Evolutionary conservation across 2,113 vertebrate species (phyloP), one percentile per base, ranked within the genome.

Genomic region (Hemibagrus wyckioides): DNA sequence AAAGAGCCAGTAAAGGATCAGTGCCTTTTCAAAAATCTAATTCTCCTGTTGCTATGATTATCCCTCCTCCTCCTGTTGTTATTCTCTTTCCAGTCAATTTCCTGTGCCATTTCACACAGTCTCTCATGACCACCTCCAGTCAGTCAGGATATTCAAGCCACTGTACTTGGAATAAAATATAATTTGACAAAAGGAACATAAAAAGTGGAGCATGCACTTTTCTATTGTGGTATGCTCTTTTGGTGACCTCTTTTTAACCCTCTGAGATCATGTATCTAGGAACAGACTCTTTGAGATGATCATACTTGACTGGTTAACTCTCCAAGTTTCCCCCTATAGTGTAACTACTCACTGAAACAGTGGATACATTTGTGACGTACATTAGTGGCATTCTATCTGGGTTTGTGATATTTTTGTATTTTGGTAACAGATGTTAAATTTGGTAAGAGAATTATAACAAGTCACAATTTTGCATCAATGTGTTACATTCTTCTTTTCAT

Each of bases 201-300:
- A 84, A 56, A 84, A 75, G 52, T 61, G 59, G 30, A 15, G 84
- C 41, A 75, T 77, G n/a, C 73, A 50, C 14, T 36, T 36, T 9
- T 6, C 41, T 84, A 75, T 19, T n/a, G 65, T 15, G 50, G 48
- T 52, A 39, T 59, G 39, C 54, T 76, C 14, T 85, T 85, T 7
- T 15, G 1, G 50, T n/a, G 30, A 7, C 21, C 33, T 44, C 39
- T 54, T 41, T 41, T 57, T n/a, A 30, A 41, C 21, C 11, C 59
- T 79, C 61, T 41, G 23, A 80, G 73, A 77, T 67, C n/a, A 77
- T 0, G 2, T n/a, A 14, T 48, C 39, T 30, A 77, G 9, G 17
- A 33, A 67, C 19, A 44, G 44, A 77, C 10, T 1, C n/a, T 57
- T 63, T 77, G 10, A 61, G 39, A 85, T 61, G 36, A 77, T 48